Evolutionary conservation across 2,113 vertebrate species (phyloP), one percentile per base, ranked within the genome.

Genomic region (Boulengeromyrus knoepffleri): DNA sequence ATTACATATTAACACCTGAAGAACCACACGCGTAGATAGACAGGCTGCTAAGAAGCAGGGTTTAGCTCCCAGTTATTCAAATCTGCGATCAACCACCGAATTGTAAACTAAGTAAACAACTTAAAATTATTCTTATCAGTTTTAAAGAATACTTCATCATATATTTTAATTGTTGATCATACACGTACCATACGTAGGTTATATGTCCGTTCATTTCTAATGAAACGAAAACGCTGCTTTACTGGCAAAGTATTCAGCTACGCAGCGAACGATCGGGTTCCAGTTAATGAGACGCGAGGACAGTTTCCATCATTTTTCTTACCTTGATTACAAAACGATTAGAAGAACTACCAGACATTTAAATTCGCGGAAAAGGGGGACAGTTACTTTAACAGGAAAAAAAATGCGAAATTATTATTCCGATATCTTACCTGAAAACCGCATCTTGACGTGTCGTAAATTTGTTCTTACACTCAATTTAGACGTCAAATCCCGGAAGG

Each of bases 381-480:
- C 39, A 45, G 17, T 12, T 47, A 47, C 83, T 85, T 85, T 24
- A 47, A 24, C 9, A 46, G 39, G 6, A 47, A 24, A 21, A 21
- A 36, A 70, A 13, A 31, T 12, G 19, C 31, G 50, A 52, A 83
- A 83, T 47, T 13, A 27, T 58, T n/a, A 58, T 70, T 74, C n/a
- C 13, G n/a, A 66, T 6, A 77, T 42, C 91, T 87, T 89, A 91
- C 91, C 91, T 91, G 91, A 77, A 58, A 89, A 17, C 58, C 36
- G 86, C 90, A 92, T 92, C 80, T n/a, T 66, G 88, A 47, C 86
- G 80, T 88, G 88, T 85, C 19, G 45, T 70, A 58, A 66, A 88
- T n/a, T 66, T 89, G 87, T 70, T 87, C 62, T 9, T 58, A 42
- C 42, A 53, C 13, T 84, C 42, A 49, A 21, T 62, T 45, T 77